Conservation (phyloP, 30 jellyfish, hydroid and myxozoan species). For the Aurelia aurita region DNA sequence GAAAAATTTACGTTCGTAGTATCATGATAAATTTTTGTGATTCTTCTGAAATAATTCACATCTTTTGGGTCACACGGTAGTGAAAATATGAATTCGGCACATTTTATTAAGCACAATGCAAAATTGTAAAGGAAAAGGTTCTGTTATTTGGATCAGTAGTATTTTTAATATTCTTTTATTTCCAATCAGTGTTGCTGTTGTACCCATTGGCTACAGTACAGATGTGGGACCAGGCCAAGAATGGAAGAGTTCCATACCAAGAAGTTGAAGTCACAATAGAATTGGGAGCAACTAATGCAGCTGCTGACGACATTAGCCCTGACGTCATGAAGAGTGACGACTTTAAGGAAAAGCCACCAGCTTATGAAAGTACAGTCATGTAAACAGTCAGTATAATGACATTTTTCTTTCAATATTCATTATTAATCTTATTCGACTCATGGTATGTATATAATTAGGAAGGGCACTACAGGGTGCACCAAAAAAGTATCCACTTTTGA, state of each 20-base stretch:
- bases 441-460: no score
- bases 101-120: background rate
- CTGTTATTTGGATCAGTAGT: background rate
- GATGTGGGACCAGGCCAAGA: conserved; percentile 70
- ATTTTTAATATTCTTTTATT: background rate
- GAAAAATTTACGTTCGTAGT: no score
- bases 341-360: conserved; percentile 14
- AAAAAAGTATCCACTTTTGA: no score
- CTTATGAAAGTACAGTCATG: conserved; percentile 21
- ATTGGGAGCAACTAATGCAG: conserved; percentile 16
- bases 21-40: no score
- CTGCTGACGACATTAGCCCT: conserved; percentile 7
- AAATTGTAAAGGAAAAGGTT: no score
- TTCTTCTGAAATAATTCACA: no score
- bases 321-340: background rate
- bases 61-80: no score
- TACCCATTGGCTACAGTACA: conserved; percentile 91
- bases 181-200: conserved; percentile 58
- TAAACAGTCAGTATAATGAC: background rate
- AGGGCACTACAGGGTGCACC: no score
- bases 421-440: no score
- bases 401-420: no score
- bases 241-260: conserved; percentile 47
- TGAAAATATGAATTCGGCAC: no score
- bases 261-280: conserved; percentile 16